Conservation (phyloP, 2,797 vertebrate genomes). For the Mareca strepera region DNA sequence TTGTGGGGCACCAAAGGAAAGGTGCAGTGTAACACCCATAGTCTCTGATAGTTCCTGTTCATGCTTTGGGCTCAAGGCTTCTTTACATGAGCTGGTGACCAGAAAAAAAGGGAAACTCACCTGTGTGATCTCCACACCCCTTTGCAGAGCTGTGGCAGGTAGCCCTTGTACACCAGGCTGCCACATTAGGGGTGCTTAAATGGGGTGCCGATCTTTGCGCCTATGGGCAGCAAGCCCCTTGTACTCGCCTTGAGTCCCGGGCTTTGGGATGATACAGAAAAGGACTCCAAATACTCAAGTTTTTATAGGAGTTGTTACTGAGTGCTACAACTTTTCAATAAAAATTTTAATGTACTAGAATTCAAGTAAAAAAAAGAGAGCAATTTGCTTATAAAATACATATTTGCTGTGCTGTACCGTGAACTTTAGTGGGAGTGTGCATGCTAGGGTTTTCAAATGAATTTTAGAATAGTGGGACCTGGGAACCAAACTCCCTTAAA, state of each 20-base stretch:
- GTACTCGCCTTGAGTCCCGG: neutral
- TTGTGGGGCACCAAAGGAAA: neutral
- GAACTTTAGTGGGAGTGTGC: neutral
- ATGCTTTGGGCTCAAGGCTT: neutral
- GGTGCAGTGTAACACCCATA: neutral
- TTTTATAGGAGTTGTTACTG: conserved; percentile 40
- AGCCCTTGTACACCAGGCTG: neutral
- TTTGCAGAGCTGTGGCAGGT: fast-evolving
- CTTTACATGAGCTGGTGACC: neutral
- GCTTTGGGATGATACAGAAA: neutral
- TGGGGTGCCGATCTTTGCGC: neutral
- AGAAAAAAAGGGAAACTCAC: neutral
- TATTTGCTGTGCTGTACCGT: neutral
- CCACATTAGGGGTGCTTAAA: neutral
- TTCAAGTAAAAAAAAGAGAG: conserved; percentile 13
- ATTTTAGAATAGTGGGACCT: conserved; percentile 14
- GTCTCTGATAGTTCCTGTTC: neutral
- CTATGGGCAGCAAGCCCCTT: neutral
- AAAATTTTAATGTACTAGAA: conserved; percentile 32
- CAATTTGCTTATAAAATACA: conserved; percentile 43
- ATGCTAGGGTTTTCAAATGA: neutral
- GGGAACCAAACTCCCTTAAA: neutral
- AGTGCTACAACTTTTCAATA: conserved; percentile 23
- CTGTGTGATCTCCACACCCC: neutral
- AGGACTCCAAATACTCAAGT: neutral